Conservation (phyloP, 2,113 vertebrate genomes). For the Ochotona princeps region DNA sequence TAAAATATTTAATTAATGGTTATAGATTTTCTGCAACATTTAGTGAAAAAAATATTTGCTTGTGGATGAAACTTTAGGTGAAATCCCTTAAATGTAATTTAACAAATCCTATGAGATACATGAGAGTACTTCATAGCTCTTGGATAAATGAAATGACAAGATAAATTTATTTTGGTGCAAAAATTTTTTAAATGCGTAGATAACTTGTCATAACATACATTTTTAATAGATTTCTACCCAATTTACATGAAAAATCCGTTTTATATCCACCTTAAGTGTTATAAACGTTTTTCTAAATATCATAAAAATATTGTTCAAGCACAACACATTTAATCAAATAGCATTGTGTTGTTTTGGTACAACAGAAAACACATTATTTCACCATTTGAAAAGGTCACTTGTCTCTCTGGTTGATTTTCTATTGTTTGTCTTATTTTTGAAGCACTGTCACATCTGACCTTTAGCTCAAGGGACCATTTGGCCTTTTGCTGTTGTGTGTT, state of each 20-base stretch:
- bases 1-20: background rate
- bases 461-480: constrained; percentile 58
- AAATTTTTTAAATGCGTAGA: too few species aligned
- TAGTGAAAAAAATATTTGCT: background rate
- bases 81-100: background rate
- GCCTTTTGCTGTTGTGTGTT: constrained; percentile 54
- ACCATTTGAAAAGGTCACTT: constrained; percentile 63
- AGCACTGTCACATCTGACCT: constrained; percentile 52
- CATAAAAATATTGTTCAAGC: background rate
- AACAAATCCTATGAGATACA: background rate
- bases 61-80: background rate
- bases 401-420: constrained; percentile 52
- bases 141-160: too few species aligned
- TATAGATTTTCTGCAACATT: background rate
- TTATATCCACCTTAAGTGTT: background rate
- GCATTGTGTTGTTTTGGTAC: constrained; percentile 24
- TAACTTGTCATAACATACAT: too few species aligned
- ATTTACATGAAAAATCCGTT: background rate
- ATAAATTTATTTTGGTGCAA: too few species aligned
- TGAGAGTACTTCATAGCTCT: too few species aligned
- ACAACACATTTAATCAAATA: constrained; percentile 47
- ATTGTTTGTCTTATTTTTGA: constrained; percentile 63
- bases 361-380: constrained; percentile 53
- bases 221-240: too few species aligned
- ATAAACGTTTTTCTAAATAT: background rate